Evolutionary conservation across 2,888 invertebrate species (phyloP), one percentile per base, ranked within the genome.

Genomic region (Argyra leucocephala): DNA sequence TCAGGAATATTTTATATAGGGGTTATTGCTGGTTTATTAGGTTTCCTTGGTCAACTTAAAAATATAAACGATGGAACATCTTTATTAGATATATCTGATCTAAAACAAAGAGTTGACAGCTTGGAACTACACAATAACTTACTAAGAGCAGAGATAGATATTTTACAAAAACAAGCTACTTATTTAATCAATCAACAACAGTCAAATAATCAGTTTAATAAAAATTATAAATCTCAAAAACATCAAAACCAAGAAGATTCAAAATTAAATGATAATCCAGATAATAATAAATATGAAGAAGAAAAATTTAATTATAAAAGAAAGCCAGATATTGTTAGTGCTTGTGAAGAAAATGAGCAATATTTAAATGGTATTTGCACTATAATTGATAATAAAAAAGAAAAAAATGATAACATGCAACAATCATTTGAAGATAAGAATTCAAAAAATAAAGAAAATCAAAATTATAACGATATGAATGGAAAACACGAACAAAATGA

Each of bases 141-240:
- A 12, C 74, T 78, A 73, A 73, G 78, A 2, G 76, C 76, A 12
- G 78, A 78, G 68, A 77, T 78, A 62, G 77, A 78, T 65, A 72
- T 78, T 57, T 70, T 78, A 24, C 70, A 74, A n/a, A 77, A 76
- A 63, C 75, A 78, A 65, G 69, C 78, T 0, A 73, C 73, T 22
- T 74, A 78, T 67, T 73, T 77, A 18, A 73, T 66, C 15, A 68
- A 67, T 5, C 21, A 71, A 4, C 37, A 15, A 26, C 26, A 15
- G 12, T 9, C 5, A 18, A 15, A 1, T 18, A 48, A 48, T 48
- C 48, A 48, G 6, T 48, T 12, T 48, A 6, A 48, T n/a, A 48
- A 48, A 48, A 9, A 9, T 48, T 15, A 37, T 15, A 48, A 48
- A 10, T 9, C 15, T 9, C 15, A 48, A 48, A 15, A 48, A 1